Percentiles rank a stretch among this genome's conserved stretches.
Conservation (phyloP, 2,888 invertebrate species). For the Tachina lurida region DNA sequence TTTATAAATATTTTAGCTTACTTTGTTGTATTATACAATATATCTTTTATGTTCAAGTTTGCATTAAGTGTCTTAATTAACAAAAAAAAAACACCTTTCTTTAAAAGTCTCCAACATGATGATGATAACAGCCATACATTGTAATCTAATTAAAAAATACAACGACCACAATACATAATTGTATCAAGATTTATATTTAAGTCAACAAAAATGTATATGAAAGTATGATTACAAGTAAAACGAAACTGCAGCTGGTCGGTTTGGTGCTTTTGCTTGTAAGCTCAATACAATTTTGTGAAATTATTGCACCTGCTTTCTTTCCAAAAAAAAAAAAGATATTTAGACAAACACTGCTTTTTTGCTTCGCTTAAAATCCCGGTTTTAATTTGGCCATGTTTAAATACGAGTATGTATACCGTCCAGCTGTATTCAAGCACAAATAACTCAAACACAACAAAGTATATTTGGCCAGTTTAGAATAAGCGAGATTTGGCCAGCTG, state of each 20-base stretch:
- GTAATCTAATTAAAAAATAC: conserved; percentile 41
- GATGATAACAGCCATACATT: conserved; percentile 15
- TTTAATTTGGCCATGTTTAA: conserved; percentile 51
- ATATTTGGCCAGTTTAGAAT: conserved; percentile 37
- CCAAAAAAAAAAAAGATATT: conserved; percentile 3
- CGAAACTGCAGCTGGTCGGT: conserved; percentile 14
- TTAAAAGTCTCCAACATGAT: conserved; percentile 14
- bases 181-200: conserved; percentile 41
- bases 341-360: conserved; percentile 15
- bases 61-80: not conserved
- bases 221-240: conserved; percentile 26
- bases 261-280: not conserved
- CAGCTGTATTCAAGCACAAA: conserved; percentile 43
- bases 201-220: conserved; percentile 6
- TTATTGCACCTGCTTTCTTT: conserved; percentile 56
- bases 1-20: not conserved
- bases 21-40: not conserved
- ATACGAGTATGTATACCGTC: conserved; percentile 2
- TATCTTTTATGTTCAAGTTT: not conserved
- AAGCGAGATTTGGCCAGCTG: conserved; percentile 42
- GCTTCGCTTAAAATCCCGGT: conserved; percentile 41
- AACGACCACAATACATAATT: conserved; percentile 41
- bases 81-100: conserved; percentile 33
- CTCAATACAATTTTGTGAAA: conserved; percentile 21
- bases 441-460: conserved; percentile 2